These are phyloP conservation scores for Daktulosphaira vitifoliae DNA, from an alignment of 1,140 invertebrate genomes.

Conservation along the genomic window DNA sequence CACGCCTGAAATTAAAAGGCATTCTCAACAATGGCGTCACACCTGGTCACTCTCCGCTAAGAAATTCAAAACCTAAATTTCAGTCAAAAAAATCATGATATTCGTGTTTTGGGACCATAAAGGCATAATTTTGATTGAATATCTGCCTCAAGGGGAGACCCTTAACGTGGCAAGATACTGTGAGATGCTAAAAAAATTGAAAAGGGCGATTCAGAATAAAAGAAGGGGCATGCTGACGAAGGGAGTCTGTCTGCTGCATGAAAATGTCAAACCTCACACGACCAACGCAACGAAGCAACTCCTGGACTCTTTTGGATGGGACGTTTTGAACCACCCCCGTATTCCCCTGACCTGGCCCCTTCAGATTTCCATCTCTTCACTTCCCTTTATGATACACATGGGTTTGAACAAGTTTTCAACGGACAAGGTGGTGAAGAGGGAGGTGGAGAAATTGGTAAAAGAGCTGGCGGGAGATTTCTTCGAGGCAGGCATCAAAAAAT, in stretches of 20 bases:
- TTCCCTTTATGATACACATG: not conserved
- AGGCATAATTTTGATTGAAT: constrained; percentile 39
- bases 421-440: not conserved
- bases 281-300: not conserved
- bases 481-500: not conserved
- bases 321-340: not conserved
- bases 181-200: constrained; percentile 34
- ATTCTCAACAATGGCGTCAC: constrained; percentile 40
- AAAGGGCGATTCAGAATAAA: not conserved
- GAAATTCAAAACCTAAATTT: constrained; percentile 2
- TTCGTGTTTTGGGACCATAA: constrained; percentile 39
- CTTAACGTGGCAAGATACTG: constrained; percentile 38
- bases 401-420: not conserved
- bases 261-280: not conserved
- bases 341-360: not conserved
- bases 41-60: constrained; percentile 35
- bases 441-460: not conserved
- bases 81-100: constrained; percentile 39
- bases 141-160: constrained; percentile 37
- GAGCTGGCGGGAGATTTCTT: not conserved
- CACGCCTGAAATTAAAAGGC: constrained; percentile 37
- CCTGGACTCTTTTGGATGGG: not conserved
- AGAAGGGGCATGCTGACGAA: constrained; percentile 32
- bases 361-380: constrained; percentile 8
- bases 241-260: constrained; percentile 36